Conservation (phyloP, 1,140 invertebrate species). For the Achroia grisella region DNA sequence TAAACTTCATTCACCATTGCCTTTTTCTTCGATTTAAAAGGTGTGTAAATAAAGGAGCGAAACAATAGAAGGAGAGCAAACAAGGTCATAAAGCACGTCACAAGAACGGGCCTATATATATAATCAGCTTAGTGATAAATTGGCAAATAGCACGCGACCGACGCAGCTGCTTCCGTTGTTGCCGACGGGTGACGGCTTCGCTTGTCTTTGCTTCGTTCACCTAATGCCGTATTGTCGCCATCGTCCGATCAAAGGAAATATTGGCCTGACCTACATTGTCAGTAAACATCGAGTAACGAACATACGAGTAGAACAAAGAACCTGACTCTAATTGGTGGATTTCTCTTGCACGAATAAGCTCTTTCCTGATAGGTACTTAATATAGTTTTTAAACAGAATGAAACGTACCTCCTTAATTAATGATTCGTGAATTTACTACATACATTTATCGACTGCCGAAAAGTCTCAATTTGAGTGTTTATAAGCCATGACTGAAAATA, state of each 20-base stretch:
- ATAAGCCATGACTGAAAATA: too few relatives aligned
- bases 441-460: too few relatives aligned
- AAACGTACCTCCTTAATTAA: too few relatives aligned
- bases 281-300: too few relatives aligned
- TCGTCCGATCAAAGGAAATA: not conserved
- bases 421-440: too few relatives aligned
- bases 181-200: slow-evolving; percentile 15
- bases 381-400: too few relatives aligned
- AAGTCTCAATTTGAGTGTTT: too few relatives aligned
- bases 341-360: too few relatives aligned
- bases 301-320: too few relatives aligned
- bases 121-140: slow-evolving; percentile 73
- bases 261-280: not conserved
- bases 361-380: too few relatives aligned
- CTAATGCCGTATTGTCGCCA: slow-evolving; percentile 2
- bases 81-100: slow-evolving; percentile 65
- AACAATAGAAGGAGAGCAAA: slow-evolving; percentile 49
- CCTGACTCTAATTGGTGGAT: too few relatives aligned
- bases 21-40: slow-evolving; percentile 38
- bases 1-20: slow-evolving; percentile 13
- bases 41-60: slow-evolving; percentile 46
- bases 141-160: slow-evolving; percentile 69
- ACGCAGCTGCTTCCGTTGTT: slow-evolving; percentile 61
- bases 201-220: slow-evolving; percentile 17
- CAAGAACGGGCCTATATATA: slow-evolving; percentile 60